Evolutionary conservation across 2,888 invertebrate genomes (phyloP).

Genomic region (Hartigia nigra): DNA sequence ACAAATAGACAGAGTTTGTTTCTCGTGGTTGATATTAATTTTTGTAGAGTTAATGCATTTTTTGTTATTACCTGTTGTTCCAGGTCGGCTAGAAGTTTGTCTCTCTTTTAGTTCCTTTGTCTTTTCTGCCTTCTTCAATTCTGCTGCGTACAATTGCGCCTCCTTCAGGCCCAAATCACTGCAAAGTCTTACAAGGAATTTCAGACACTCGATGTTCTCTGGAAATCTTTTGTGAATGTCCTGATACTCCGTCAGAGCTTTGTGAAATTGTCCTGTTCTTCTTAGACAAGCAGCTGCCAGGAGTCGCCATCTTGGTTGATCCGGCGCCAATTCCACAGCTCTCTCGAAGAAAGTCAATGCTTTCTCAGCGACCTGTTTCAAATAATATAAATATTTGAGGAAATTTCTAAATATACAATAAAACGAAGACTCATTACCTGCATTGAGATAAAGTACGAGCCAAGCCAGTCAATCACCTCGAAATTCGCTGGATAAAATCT

Average conservation of each 20-base stretch:
- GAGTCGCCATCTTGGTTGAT: conserved; percentile 84
- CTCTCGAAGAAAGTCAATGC: conserved; percentile 86
- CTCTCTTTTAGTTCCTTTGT: conserved; percentile 70
- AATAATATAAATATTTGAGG: neutral
- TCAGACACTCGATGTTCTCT: conserved; percentile 93
- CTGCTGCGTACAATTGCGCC: conserved; percentile 84
- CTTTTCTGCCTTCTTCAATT: conserved; percentile 80
- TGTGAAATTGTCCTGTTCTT: conserved; percentile 85
- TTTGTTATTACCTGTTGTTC: conserved; percentile 45
- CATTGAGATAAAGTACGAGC: conserved; percentile 88
- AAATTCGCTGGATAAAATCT: conserved; percentile 62
- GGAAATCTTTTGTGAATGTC: conserved; percentile 90
- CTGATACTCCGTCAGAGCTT: conserved; percentile 85
- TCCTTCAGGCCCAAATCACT: conserved; percentile 92
- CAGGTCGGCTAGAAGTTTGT: conserved; percentile 71
- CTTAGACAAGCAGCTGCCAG: conserved; percentile 88
- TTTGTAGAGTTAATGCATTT: neutral
- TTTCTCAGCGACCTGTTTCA: conserved; percentile 78
- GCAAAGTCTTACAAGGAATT: conserved; percentile 88
- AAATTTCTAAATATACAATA: neutral
- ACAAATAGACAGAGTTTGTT: neutral
- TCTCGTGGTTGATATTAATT: neutral
- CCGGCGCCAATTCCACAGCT: conserved; percentile 70
- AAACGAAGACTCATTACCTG: conserved; percentile 65
- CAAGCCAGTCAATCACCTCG: conserved; percentile 88